These are phyloP conservation scores for Etheostoma spectabile DNA, from an alignment of 2,113 vertebrate species.

Conservation along the genomic window DNA sequence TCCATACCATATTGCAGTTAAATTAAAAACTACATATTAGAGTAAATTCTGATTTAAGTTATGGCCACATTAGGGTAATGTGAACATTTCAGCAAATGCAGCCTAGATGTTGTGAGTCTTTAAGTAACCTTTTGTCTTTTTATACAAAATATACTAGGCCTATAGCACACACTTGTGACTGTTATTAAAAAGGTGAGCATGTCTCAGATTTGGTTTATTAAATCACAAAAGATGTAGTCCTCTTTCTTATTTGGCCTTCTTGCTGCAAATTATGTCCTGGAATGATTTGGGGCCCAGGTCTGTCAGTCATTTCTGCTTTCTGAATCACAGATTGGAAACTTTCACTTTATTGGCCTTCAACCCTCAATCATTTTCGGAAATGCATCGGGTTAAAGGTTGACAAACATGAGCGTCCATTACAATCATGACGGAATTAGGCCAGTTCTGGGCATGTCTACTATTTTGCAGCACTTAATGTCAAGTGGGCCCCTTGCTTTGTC, in stretches of 20 bases:
- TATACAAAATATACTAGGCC: not conserved
- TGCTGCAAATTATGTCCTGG: constrained; percentile 10
- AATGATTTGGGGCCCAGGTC: constrained; percentile 9
- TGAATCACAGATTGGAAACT: constrained; percentile 58
- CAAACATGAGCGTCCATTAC: constrained; percentile 69
- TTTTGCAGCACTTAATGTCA: constrained; percentile 68
- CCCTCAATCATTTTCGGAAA: constrained; percentile 61
- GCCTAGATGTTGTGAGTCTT: not conserved
- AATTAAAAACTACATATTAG: constrained; percentile 29
- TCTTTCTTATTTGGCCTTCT: not conserved
- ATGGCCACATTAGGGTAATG: not conserved
- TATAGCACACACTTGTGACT: not conserved
- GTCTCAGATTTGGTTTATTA: not conserved
- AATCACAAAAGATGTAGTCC: constrained; percentile 1
- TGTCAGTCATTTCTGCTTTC: not conserved
- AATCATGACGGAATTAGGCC: constrained; percentile 59
- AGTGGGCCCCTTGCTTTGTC: constrained; percentile 69
- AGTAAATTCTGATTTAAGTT: constrained; percentile 15
- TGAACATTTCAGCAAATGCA: not conserved
- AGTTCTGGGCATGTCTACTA: constrained; percentile 60
- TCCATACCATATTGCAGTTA: not conserved
- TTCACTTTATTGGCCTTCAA: constrained; percentile 52
- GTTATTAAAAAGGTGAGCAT: constrained; percentile 3
- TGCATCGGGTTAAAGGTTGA: constrained; percentile 73
- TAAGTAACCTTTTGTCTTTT: not conserved